phyloP scores from a whole-genome alignment of 2,888 invertebrate genomes.

The Pollenia amentaria region DNA sequence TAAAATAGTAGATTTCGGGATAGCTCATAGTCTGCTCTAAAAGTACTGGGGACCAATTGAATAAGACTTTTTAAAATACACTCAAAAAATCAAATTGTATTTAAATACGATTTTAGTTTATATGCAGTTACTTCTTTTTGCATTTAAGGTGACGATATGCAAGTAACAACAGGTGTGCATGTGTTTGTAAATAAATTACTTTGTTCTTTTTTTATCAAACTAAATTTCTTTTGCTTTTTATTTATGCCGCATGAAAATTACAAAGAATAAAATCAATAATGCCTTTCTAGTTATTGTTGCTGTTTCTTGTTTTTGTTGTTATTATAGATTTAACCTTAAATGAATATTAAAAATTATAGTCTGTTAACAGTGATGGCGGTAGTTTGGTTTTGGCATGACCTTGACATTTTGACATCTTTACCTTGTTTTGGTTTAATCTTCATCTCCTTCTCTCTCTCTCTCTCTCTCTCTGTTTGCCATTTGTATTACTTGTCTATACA shows the following conservation, averaged over 20 bases:
- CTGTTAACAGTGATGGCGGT: constrained; percentile 56
- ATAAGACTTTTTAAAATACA: too few species aligned
- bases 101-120: too few species aligned
- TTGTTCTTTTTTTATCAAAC: constrained; percentile 3
- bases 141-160: too few species aligned
- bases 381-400: constrained; percentile 49
- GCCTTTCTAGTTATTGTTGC: background rate
- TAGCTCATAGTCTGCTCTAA: too few species aligned
- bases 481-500: constrained; percentile 45
- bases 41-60: too few species aligned
- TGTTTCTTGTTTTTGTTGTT: constrained; percentile 4
- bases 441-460: background rate
- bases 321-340: constrained; percentile 46
- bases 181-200: background rate
- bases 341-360: constrained; percentile 65
- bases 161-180: too few species aligned
- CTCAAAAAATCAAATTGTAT: too few species aligned
- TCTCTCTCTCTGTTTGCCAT: constrained; percentile 9
- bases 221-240: background rate
- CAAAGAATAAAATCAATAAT: constrained; percentile 15
- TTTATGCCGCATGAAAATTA: background rate
- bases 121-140: too few species aligned
- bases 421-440: constrained; percentile 60
- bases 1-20: too few species aligned
- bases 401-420: constrained; percentile 71